phyloP scores from a whole-genome alignment of 2,113 vertebrate genomes.

The Natator depressus region DNA sequence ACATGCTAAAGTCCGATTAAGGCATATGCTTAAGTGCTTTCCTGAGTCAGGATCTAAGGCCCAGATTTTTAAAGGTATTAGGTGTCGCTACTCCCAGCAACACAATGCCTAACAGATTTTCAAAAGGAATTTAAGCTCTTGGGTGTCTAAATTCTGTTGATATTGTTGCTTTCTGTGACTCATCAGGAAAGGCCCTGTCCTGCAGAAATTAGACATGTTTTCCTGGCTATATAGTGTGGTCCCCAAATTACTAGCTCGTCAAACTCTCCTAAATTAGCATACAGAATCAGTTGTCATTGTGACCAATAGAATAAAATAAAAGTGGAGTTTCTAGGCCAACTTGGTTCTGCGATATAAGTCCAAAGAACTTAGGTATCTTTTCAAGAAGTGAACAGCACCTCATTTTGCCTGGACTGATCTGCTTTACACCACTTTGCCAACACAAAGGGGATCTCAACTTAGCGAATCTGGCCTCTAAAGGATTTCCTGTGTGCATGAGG shows the following conservation, averaged over 20 bases:
- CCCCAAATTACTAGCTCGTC: background rate
- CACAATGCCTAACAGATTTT: background rate
- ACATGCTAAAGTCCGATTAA: background rate
- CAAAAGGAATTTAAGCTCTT: background rate
- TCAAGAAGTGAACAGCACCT: background rate
- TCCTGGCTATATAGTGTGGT: background rate
- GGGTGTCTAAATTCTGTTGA: background rate
- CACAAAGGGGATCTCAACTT: background rate
- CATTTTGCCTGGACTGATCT: background rate
- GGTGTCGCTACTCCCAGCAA: background rate
- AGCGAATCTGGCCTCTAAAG: background rate
- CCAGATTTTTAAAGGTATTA: background rate
- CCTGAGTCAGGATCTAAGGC: background rate
- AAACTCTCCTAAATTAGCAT: background rate
- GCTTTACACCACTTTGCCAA: background rate
- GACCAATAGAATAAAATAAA: background rate
- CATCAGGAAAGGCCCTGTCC: background rate
- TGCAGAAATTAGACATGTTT: background rate
- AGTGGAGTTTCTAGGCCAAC: background rate
- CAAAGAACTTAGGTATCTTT: background rate
- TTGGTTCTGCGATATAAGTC: background rate
- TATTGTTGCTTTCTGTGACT: background rate
- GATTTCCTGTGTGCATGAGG: background rate
- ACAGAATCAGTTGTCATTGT: background rate
- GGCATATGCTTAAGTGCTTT: background rate